Evolutionary conservation across 2,888 invertebrate genomes (phyloP).

Genomic region (Drosophila longiperda): DNA sequence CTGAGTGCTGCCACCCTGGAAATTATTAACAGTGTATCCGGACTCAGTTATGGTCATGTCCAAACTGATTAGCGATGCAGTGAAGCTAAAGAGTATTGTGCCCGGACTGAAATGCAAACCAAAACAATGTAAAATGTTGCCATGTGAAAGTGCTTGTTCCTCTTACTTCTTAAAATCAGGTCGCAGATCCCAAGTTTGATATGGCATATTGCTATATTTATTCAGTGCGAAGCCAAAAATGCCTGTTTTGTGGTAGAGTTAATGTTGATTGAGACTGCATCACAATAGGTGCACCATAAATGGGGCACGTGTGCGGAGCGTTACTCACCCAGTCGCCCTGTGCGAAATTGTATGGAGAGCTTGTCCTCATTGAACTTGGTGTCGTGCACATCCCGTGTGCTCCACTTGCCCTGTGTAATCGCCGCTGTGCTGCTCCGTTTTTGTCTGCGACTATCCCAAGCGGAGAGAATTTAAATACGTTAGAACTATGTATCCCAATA

Average conservation of each 20-base stretch:
- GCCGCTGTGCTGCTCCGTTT: constrained; percentile 63
- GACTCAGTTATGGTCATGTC: constrained; percentile 86
- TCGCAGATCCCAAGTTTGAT: constrained; percentile 93
- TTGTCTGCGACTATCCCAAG: constrained; percentile 53
- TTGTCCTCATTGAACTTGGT: constrained; percentile 94
- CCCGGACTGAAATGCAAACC: constrained; percentile 67
- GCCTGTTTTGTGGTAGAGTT: constrained; percentile 81
- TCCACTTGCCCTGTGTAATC: constrained; percentile 87
- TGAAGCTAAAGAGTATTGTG: constrained; percentile 85
- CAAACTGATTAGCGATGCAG: constrained; percentile 87
- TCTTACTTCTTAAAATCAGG: constrained; percentile 86
- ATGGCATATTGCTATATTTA: constrained; percentile 92
- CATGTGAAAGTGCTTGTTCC: no score
- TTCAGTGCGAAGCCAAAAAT: constrained; percentile 91
- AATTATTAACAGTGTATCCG: constrained; percentile 83
- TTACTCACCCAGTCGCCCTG: constrained; percentile 87
- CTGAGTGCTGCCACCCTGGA: constrained; percentile 84
- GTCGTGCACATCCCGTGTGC: constrained; percentile 90
- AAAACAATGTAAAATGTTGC: no score
- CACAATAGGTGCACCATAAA: background rate
- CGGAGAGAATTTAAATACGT: background rate
- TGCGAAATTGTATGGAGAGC: constrained; percentile 90
- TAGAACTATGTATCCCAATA: background rate
- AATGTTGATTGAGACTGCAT: background rate
- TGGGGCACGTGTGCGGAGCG: background rate